Percentiles rank a stretch among this genome's conserved stretches.
Evolutionary conservation across 2,113 vertebrate genomes (phyloP).

Genomic region (Nesogale talazaci): DNA sequence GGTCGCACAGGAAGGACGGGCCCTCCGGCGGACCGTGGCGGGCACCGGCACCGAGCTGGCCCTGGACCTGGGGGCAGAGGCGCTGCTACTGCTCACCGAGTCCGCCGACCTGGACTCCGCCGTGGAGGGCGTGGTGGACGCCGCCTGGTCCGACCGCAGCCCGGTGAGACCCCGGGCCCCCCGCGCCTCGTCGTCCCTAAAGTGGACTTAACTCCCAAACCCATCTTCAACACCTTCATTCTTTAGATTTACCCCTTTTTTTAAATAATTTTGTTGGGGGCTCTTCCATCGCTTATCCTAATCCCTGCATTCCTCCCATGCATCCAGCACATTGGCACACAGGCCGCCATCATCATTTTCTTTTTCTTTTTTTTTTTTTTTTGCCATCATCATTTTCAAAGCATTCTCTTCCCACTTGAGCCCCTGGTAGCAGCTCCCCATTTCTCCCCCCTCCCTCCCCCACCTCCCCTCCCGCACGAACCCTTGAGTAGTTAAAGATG

Average conservation of each 20-base stretch:
- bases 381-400: too few species aligned
- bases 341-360: background rate
- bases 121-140: slow-evolving; percentile 80
- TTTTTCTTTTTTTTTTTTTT: too few species aligned
- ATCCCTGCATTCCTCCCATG: too few species aligned
- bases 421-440: too few species aligned
- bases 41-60: slow-evolving; percentile 77
- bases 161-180: slow-evolving; percentile 69
- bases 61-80: slow-evolving; percentile 81
- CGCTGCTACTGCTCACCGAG: slow-evolving; percentile 80
- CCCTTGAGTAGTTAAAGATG: too few species aligned
- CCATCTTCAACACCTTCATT: background rate
- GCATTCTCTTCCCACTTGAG: too few species aligned
- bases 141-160: slow-evolving; percentile 82
- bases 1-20: slow-evolving; percentile 77
- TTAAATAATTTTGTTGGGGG: too few species aligned
- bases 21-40: slow-evolving; percentile 73
- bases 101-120: slow-evolving; percentile 81
- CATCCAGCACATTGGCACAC: too few species aligned
- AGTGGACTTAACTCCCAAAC: background rate
- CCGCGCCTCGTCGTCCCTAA: background rate
- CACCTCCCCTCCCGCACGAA: too few species aligned
- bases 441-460: too few species aligned
- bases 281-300: too few species aligned
- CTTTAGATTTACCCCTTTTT: too few species aligned